Evolutionary conservation across 35 echinoderm and acorn worm species (phyloP).

Genomic region (Heliocidaris tuberculata): DNA sequence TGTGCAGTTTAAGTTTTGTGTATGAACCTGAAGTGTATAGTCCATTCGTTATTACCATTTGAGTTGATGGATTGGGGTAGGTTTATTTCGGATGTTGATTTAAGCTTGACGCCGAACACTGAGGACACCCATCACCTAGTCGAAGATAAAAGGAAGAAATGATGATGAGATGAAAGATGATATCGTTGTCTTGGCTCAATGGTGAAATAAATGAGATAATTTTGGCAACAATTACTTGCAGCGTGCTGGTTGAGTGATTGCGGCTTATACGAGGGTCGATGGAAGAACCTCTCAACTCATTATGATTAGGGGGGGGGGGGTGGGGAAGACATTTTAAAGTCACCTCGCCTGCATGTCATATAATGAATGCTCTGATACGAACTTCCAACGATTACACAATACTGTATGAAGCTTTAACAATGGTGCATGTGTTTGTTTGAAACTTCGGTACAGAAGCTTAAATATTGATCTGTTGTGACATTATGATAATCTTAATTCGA

Average conservation of each 20-base stretch:
- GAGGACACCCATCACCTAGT: not conserved
- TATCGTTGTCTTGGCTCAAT: not conserved
- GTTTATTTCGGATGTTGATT: slow-evolving; percentile 42
- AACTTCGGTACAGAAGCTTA: too few species aligned
- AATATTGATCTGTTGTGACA: too few species aligned
- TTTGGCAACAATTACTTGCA: slow-evolving; percentile 4
- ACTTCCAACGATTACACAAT: not conserved
- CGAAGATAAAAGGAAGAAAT: not conserved
- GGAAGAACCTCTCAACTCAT: not conserved
- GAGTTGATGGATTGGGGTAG: slow-evolving; percentile 6
- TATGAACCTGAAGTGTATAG: not conserved
- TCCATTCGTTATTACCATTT: slow-evolving; percentile 28
- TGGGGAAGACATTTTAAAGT: not conserved
- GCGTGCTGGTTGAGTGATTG: not conserved
- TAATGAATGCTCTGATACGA: not conserved
- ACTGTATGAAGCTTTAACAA: not conserved
- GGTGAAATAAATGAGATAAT: not conserved
- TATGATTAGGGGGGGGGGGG: not conserved
- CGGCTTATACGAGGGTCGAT: not conserved
- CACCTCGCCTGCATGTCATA: not conserved
- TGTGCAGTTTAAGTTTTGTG: not conserved
- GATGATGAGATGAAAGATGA: slow-evolving; percentile 1
- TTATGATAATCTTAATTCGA: too few species aligned
- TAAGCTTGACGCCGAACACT: not conserved
- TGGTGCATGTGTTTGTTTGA: too few species aligned